Conservation (phyloP, 2,797 vertebrate species). For the Helostoma temminkii region DNA sequence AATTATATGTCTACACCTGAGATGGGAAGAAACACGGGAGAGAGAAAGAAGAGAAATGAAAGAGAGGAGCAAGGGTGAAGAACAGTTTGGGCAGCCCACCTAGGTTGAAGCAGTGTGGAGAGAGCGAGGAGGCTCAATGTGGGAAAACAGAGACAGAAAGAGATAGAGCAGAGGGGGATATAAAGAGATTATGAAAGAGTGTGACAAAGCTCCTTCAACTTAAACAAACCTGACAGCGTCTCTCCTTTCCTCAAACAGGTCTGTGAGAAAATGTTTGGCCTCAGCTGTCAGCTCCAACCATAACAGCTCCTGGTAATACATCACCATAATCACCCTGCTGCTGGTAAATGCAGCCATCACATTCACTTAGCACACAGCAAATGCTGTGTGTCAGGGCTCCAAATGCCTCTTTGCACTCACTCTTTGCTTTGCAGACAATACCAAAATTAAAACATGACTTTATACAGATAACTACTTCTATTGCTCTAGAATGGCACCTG, state of each 20-base stretch:
- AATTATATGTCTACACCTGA: slow-evolving; percentile 81
- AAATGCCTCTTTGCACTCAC: background rate
- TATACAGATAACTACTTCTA: too few species aligned
- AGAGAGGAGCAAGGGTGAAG: slow-evolving; percentile 21
- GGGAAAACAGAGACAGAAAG: background rate
- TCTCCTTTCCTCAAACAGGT: slow-evolving; percentile 58
- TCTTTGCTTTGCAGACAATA: too few species aligned
- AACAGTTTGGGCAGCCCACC: slow-evolving; percentile 74
- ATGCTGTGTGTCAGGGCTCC: slow-evolving; percentile 4
- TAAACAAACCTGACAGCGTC: slow-evolving; percentile 67
- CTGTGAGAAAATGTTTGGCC: slow-evolving; percentile 73
- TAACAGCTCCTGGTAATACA: slow-evolving; percentile 71
- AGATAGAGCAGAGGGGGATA: slow-evolving; percentile 10
- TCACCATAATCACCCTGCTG: slow-evolving; percentile 68
- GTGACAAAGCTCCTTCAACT: slow-evolving; percentile 43
- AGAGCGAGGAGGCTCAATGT: slow-evolving; percentile 1
- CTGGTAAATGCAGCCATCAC: slow-evolving; percentile 58
- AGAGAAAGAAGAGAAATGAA: slow-evolving; percentile 19
- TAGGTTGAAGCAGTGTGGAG: slow-evolving; percentile 57
- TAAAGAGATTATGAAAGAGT: slow-evolving; percentile 52
- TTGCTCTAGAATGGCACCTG: too few species aligned
- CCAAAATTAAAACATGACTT: too few species aligned
- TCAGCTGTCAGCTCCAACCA: slow-evolving; percentile 68
- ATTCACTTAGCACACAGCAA: slow-evolving; percentile 38
- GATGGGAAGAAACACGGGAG: slow-evolving; percentile 44